These are phyloP conservation scores for Onychostruthus taczanowskii DNA, from an alignment of 2,113 vertebrate genomes.

Conservation along the genomic window DNA sequence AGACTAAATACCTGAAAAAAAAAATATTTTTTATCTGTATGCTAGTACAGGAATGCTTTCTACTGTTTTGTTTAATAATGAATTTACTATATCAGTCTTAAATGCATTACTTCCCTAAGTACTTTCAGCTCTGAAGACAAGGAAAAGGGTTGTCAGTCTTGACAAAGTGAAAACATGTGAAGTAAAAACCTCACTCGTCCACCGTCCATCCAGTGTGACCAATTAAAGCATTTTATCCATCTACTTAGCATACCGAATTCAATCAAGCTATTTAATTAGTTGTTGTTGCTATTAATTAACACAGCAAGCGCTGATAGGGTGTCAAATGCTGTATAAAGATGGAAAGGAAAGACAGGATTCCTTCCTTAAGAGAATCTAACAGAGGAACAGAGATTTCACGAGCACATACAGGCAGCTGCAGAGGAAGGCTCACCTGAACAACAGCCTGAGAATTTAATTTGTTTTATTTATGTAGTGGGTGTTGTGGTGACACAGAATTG, in stretches of 20 bases:
- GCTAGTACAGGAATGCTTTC: not conserved
- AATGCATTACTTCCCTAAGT: not conserved
- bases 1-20: not conserved
- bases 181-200: fast-evolving
- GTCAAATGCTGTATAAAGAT: not conserved
- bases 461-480: not conserved
- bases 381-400: not conserved
- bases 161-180: not conserved
- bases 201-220: fast-evolving
- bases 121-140: not conserved
- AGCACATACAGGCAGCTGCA: not conserved
- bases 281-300: not conserved
- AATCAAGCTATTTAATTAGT: not conserved
- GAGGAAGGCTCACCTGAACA: not conserved
- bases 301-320: not conserved
- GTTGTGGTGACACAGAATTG: not conserved
- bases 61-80: not conserved
- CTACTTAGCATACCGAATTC: not conserved
- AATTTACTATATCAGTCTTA: not conserved
- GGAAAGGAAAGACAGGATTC: fast-evolving
- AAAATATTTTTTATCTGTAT: not conserved
- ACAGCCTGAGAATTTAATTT: not conserved
- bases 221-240: not conserved
- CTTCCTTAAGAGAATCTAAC: not conserved
- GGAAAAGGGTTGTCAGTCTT: not conserved